Evolutionary conservation across 2,888 invertebrate genomes (phyloP).

Genomic region (Lepidonotus clava): DNA sequence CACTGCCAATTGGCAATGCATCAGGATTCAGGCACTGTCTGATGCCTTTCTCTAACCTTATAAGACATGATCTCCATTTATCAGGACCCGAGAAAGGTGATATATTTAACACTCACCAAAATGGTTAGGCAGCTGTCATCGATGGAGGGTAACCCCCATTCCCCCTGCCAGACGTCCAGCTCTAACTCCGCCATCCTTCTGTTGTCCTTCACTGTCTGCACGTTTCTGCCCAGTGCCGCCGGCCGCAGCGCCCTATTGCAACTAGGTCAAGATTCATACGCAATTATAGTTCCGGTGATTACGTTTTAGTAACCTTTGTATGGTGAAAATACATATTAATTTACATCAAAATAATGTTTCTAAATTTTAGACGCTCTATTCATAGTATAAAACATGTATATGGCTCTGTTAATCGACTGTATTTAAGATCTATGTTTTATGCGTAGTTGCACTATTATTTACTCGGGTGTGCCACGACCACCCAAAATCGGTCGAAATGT

Average conservation of each 20-base stretch:
- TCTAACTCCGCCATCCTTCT: slow-evolving; percentile 66
- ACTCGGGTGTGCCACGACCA: neutral
- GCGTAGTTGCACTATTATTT: neutral
- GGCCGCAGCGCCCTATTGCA: neutral
- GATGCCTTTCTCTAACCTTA: no score
- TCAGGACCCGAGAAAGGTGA: no score
- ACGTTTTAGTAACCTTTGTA: no score
- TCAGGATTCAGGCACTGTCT: no score
- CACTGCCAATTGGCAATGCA: no score
- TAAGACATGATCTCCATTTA: no score
- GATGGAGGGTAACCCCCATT: slow-evolving; percentile 92
- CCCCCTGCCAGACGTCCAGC: slow-evolving; percentile 90
- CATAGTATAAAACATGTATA: no score
- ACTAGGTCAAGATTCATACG: slow-evolving; percentile 33
- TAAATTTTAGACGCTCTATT: no score
- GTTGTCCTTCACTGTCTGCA: slow-evolving; percentile 34
- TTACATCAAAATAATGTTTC: no score
- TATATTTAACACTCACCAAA: slow-evolving; percentile 84
- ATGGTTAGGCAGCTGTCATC: slow-evolving; percentile 91
- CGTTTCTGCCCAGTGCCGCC: neutral
- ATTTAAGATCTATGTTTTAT: neutral
- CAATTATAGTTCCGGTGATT: neutral
- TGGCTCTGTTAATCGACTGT: no score
- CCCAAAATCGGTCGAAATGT: neutral
- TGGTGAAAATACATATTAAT: neutral